Base-by-base conservation (phyloP, 2,888 invertebrate genomes). In the Ophioninae sp. region DNA sequence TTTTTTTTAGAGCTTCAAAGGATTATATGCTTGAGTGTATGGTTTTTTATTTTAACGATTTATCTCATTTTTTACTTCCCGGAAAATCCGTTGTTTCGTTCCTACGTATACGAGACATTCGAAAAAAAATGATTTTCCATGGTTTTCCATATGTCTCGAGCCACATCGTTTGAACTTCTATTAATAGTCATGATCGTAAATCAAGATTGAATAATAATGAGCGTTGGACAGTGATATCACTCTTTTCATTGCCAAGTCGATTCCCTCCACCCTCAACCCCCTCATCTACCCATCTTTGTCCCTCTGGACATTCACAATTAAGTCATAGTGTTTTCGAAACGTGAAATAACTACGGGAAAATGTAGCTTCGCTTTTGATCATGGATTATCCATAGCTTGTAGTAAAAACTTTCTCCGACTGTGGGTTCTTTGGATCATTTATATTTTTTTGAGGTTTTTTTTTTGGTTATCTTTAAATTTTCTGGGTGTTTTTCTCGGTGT, bases 191-290 rank as follows among this genome's bases (percentile, higher is more conserved):
- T 86, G 86, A 86, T 82, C 85, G 81, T 85, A 79, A 86, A 86
- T 86, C 85, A 85, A 85, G 86, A 87, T 87, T 86, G 87, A 87
- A 87, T 87, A 86, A 83, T 85, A 85, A 86, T 86, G 85, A 85
- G 82, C 80, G 78, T 77, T 78, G 81, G 75, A 83, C 67, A 81
- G 83, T 86, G 84, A 85, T 86, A 86, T 87, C 85, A 87, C 85
- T 85, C 84, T 78, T 79, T 84, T 85, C 84, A 84, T 85, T 85
- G 73, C 82, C 83, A 81, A 85, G 73, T 82, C 30, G 30, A 30
- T 30, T 30, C 72, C 79, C 81, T 69, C 61, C 61, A 56, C 69
- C 30, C 76, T 68, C 69, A 21, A 37, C 57, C 17, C 17, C 57
- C 50, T 39, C 59, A 68, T 73, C 39, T 39, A 13, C 56, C 59